Percentiles rank a stretch among this genome's conserved stretches.
These are phyloP conservation scores for Proterorhinus semilunaris DNA, from an alignment of 2,113 vertebrate species.

Conservation along the genomic window DNA sequence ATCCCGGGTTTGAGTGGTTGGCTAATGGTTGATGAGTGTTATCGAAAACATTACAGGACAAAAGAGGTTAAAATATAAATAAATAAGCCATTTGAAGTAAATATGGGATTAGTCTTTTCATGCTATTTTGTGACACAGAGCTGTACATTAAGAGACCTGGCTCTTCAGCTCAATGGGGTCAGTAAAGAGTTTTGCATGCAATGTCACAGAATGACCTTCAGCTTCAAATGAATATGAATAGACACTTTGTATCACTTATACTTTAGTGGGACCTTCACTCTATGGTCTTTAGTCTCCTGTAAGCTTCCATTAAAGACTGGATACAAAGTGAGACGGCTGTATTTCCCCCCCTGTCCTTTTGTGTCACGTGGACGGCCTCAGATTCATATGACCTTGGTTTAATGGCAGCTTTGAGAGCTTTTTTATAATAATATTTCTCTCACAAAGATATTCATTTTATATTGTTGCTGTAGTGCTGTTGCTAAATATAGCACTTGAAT, in stretches of 20 bases:
- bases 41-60: too few species aligned
- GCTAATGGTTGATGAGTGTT: too few species aligned
- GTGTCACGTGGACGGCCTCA: constrained; percentile 1
- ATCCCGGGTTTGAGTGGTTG: too few species aligned
- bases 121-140: too few species aligned
- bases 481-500: background rate
- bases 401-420: constrained; percentile 4
- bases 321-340: background rate
- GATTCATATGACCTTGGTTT: constrained; percentile 11
- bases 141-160: too few species aligned
- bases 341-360: constrained; percentile 3
- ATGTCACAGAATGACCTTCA: background rate
- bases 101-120: too few species aligned
- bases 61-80: too few species aligned
- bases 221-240: background rate
- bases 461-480: constrained; percentile 15
- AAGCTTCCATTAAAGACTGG: constrained; percentile 13
- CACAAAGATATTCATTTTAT: constrained; percentile 9
- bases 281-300: constrained; percentile 12
- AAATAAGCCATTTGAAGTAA: too few species aligned
- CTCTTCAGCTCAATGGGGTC: too few species aligned
- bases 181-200: background rate
- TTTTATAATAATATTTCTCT: constrained; percentile 24
- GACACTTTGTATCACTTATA: constrained; percentile 1
- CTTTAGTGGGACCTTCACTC: constrained; percentile 12